Base-by-base conservation (phyloP, 2,888 invertebrate genomes). In the Augiades crinisus region DNA sequence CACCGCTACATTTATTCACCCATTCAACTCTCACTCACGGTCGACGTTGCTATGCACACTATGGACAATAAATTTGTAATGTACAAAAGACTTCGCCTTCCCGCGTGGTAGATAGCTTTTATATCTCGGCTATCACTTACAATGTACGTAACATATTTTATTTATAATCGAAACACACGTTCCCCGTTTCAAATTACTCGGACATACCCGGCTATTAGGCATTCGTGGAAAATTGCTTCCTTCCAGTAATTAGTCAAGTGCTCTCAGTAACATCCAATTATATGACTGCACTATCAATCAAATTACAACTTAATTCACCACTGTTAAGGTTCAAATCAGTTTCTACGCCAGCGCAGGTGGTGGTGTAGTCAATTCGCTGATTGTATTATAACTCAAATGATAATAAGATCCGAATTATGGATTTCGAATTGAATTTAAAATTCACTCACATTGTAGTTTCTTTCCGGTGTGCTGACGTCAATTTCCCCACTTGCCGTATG, bases 161-260 rank as follows among this genome's bases (percentile, higher is more conserved):
- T 56, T 59, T 53, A 59, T 59, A 45, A 52, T 50, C 54, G 36
- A 38, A 19, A 52, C 44, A 47, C 56, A 31, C 31, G 37, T 37
- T 16, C 21, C 8, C 12, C 3, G 31, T 47, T 21, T 40, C 31
- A 40, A 14, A 47, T 47, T 31, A 51, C 53, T 57, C 45, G 33
- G 40, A 41, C 30, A 21, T 21, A 47, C 47, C 49, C 36, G 34
- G 50, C 53, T 36, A 53, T 60, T 60, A 56, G 44, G 55, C 55
- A 53, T 61, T 61, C 51, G 54, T 56, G 57, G 54, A 57, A 59
- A 47, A 59, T 53, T 54, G 54, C 59, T 58, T 55, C 52, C 59
- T 56, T 56, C 50, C 37, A 59, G 54, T 49, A 46, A 58, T 54
- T 53, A 55, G 55, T 51, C 30, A 38, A 47, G 47, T 45, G 47